A percentile compares a stretch with the other conserved stretches of the same genome.
Conservation (phyloP, 2,888 invertebrate species). For the Zele albiditarsus region DNA sequence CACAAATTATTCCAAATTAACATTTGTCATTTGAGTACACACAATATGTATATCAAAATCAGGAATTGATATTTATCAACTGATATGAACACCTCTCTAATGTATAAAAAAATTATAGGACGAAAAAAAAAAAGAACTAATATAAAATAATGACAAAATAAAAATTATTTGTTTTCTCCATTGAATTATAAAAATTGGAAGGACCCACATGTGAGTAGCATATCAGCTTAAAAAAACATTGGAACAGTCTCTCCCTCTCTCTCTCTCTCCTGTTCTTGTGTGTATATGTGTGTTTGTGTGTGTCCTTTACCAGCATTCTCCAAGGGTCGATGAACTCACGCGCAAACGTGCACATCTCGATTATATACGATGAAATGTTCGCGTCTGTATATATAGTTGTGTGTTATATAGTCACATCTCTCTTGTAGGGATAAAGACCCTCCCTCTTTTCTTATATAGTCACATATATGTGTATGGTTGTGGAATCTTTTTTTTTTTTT, state of each 20-base stretch:
- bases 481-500: background rate
- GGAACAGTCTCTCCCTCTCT: slow-evolving; percentile 27
- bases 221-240: slow-evolving; percentile 33
- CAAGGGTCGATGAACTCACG: slow-evolving; percentile 34
- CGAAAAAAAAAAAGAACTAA: background rate
- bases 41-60: too few species aligned
- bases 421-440: background rate
- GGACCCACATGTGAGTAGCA: slow-evolving; percentile 21
- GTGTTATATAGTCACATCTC: slow-evolving; percentile 27
- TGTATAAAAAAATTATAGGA: too few species aligned
- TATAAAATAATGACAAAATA: background rate
- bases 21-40: too few species aligned
- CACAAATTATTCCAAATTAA: too few species aligned
- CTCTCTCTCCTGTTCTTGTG: too few species aligned
- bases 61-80: too few species aligned
- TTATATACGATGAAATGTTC: slow-evolving; percentile 29
- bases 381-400: slow-evolving; percentile 32
- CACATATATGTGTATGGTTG: background rate
- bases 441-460: background rate
- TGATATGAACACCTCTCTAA: too few species aligned
- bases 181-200: slow-evolving; percentile 2
- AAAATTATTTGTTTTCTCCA: background rate
- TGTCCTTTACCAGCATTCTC: slow-evolving; percentile 42
- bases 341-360: slow-evolving; percentile 32
- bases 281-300: too few species aligned